Evolutionary conservation across 1,140 invertebrate genomes (phyloP), one percentile per base, ranked within the genome.

Genomic region (Brachystomella parvula): DNA sequence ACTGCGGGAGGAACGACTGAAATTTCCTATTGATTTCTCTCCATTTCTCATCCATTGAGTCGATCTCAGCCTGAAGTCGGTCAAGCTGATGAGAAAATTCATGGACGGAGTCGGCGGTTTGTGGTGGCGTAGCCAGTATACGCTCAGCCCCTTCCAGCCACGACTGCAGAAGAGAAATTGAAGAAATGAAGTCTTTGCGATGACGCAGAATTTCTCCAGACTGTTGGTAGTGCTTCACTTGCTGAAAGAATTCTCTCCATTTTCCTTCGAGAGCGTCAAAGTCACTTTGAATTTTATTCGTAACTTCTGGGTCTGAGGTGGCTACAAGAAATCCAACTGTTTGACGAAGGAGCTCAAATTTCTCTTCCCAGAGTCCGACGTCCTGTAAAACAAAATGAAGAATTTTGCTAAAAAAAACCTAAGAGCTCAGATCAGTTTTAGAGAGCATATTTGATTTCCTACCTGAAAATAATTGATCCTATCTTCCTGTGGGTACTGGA

Each of bases 1-100:
- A 80, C 76, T 96, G 91, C 71, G 89, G 89, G 21, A 96, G 92
- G 0, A 96, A 81, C 3, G 83, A 84, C 78, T 96, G 94, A 77
- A 95, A 94, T 58, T 89, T 91, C 76, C 90, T 90, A 73, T 89
- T 92, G 35, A 91, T 86, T 57, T 82, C 86, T 77, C 95, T 94
- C 76, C 95, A 96, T 0, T 94, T 76, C 66, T 90, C 87, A 76
- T 96, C 93, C 68, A 93, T 87, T 53, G 86, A 84, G 75, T 93
- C 89, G 0, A 94, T 84, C 79, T 95, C 88, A 28, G 79, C 19
- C 29, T 60, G 58, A 9, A 60, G 15, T 28, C 26, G 53, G 6
- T 56, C 6, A 28, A 81, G 75, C 89, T 56, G 53, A 56, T 90
- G 84, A 28, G 89, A 85, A 73, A 93, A 90, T 35, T 84, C 81